phyloP scores from a whole-genome alignment of 2,888 invertebrate genomes.

The Melolontha melolontha region DNA sequence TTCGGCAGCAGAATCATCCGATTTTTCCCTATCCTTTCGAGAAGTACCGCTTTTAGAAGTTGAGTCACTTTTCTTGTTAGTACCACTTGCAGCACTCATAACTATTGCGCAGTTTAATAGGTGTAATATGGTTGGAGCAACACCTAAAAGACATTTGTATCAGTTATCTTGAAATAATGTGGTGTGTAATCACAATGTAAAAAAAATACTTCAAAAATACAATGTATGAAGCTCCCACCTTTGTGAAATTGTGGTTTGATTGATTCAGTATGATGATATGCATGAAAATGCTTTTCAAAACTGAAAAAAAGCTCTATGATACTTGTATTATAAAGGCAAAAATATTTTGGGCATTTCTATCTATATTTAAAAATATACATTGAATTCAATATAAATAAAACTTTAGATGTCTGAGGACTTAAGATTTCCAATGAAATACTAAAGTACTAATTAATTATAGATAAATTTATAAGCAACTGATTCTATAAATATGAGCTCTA shows the following conservation, averaged over 20 bases:
- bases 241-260: slow-evolving; percentile 10
- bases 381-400: too few species aligned
- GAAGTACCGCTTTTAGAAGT: slow-evolving; percentile 48
- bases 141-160: slow-evolving; percentile 64
- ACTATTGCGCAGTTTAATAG: slow-evolving; percentile 91
- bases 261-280: too few species aligned
- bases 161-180: neutral
- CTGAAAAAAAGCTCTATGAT: too few species aligned
- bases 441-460: too few species aligned
- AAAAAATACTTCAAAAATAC: neutral
- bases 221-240: slow-evolving; percentile 17
- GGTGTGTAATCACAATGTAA: too few species aligned
- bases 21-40: slow-evolving; percentile 74
- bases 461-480: too few species aligned
- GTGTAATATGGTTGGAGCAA: slow-evolving; percentile 91
- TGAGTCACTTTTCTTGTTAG: slow-evolving; percentile 51
- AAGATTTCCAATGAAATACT: too few species aligned
- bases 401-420: too few species aligned
- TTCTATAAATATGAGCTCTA: neutral
- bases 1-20: slow-evolving; percentile 75
- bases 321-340: too few species aligned
- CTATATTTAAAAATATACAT: too few species aligned
- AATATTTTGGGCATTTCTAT: too few species aligned
- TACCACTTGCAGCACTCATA: slow-evolving; percentile 62
- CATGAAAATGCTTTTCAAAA: too few species aligned